phyloP scores from a whole-genome alignment of 1,140 invertebrate genomes.

The Condylostylus longicornis region DNA sequence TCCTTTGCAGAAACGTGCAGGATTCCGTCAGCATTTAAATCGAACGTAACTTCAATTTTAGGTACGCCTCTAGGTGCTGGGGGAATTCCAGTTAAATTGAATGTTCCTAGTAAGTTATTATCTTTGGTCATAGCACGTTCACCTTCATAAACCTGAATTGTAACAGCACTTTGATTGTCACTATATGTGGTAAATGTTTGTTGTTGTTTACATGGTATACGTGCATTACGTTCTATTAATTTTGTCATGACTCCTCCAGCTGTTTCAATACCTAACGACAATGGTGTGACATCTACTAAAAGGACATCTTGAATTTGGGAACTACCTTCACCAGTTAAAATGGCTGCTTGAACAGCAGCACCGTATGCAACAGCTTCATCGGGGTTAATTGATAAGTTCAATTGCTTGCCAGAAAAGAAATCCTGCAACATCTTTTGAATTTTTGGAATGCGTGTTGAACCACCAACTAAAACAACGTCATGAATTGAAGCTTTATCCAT shows the following conservation, averaged over 20 bases:
- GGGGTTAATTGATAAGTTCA: constrained; percentile 61
- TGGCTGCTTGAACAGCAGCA: constrained; percentile 62
- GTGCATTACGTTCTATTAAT: constrained; percentile 48
- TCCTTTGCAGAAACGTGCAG: constrained; percentile 66
- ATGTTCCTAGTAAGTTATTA: constrained; percentile 66
- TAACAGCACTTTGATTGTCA: constrained; percentile 58
- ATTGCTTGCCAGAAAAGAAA: constrained; percentile 45
- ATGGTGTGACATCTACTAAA: constrained; percentile 53
- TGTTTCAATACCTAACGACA: constrained; percentile 56
- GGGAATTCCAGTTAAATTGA: constrained; percentile 58
- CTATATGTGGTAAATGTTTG: constrained; percentile 48
- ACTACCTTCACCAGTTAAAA: constrained; percentile 50
- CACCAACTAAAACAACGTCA: constrained; percentile 49
- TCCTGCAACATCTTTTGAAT: constrained; percentile 49
- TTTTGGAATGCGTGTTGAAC: constrained; percentile 50
- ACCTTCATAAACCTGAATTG: constrained; percentile 56
- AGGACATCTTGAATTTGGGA: constrained; percentile 60
- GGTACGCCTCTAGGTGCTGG: constrained; percentile 45
- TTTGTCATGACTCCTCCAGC: constrained; percentile 51
- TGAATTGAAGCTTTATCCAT: constrained; percentile 52
- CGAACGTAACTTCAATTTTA: constrained; percentile 55
- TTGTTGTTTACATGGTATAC: constrained; percentile 52
- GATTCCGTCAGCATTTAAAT: constrained; percentile 68
- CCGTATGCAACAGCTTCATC: constrained; percentile 64
- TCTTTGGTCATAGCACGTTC: constrained; percentile 63